Base-by-base conservation (phyloP, 2,888 invertebrate species). In the Aethes cnicana region DNA sequence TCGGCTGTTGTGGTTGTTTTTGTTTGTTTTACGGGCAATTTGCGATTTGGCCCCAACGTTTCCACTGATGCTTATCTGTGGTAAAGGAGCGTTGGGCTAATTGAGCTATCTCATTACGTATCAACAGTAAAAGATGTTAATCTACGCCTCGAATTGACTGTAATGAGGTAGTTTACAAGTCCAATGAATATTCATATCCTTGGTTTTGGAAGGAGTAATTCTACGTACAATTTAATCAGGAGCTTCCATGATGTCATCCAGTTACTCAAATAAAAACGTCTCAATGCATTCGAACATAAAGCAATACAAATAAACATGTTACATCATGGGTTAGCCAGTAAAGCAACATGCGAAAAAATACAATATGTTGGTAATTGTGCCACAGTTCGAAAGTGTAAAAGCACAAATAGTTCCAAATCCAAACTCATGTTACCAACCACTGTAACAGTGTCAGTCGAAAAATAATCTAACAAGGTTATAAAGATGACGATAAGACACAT, bases 11-110 rank as follows among this genome's bases (percentile, higher is more conserved):
- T 68, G 75, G 70, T 68, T 68, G 72, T 77, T 77, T 81, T 82
- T 83, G 80, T 85, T 89, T 86, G 81, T 84, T 86, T 88, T 82
- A 80, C 80, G 82, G 77, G 60, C 74, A 84, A 87, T 88, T 87
- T 85, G 84, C 80, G 75, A 78, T 78, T 72, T 52, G 18, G 26
- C 69, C 69, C 66, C 66, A 72, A 76, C 70, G 62, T 69, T 60
- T 72, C 62, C 75, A 71, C 73, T 67, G 57, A 61, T 57, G 49
- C 53, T 58, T 68, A 72, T 76, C 72, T 67, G 64, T 64, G 16
- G 16, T 55, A 47, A 43, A 65, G 73, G 66, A 64, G 69, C 69
- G 63, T 71, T 67, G 59, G 69, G 59, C 72, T 80, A 83, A 87
- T 83, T 82, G 78, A 81, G 77, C 64, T 65, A 71, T 78, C 70